These are phyloP conservation scores for Chitala chitala DNA, from an alignment of 2,113 vertebrate species.

Conservation along the genomic window DNA sequence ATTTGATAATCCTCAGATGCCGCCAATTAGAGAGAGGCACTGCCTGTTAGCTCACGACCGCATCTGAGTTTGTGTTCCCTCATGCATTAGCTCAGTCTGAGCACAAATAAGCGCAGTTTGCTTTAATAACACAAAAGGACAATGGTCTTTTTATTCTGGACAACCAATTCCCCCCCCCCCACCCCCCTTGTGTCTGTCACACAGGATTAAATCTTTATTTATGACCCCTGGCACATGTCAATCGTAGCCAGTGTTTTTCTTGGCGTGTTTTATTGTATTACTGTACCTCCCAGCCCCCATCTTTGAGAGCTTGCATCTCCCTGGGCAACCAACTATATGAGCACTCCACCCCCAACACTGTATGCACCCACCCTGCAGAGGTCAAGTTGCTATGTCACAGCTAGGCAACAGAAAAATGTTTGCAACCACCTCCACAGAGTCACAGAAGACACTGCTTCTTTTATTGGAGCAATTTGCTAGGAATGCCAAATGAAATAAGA, in stretches of 20 bases:
- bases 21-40: not conserved
- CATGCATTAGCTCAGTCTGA: not conserved
- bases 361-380: not conserved
- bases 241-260: slow-evolving; percentile 5
- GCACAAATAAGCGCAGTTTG: not conserved
- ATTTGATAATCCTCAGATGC: not conserved
- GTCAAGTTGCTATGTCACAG: slow-evolving; percentile 19
- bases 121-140: not conserved
- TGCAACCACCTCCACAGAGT: too few relatives aligned
- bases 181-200: not conserved
- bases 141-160: not conserved
- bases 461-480: too few relatives aligned
- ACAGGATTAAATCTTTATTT: not conserved
- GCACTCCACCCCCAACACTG: not conserved
- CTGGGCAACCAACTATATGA: not conserved
- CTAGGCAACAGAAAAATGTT: slow-evolving; percentile 18
- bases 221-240: slow-evolving; percentile 1
- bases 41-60: not conserved
- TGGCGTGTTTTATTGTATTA: not conserved
- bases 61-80: not conserved
- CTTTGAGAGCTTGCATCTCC: slow-evolving; percentile 18
- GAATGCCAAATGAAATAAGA: too few relatives aligned
- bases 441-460: too few relatives aligned
- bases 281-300: slow-evolving; percentile 10
- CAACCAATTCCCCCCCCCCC: too few relatives aligned